phyloP scores from a whole-genome alignment of 1,140 invertebrate species.

The Atopsyche davidsoni region DNA sequence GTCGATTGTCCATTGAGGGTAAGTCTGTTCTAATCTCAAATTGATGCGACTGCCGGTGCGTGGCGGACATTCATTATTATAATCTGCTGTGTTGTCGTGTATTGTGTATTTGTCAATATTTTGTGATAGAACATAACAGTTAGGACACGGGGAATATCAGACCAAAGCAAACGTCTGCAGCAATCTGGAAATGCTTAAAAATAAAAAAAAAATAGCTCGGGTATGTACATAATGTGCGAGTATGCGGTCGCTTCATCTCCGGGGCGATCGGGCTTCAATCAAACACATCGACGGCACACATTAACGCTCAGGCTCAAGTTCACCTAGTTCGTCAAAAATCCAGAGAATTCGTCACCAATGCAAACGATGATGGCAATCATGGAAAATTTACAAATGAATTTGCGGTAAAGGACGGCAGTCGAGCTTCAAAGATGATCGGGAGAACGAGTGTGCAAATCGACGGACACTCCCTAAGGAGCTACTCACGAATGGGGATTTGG shows the following conservation, averaged over 20 bases:
- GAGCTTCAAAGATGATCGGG: conserved; percentile 11
- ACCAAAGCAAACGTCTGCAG: conserved; percentile 20
- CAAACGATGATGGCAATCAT: too few relatives aligned
- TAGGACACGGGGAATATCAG: conserved; percentile 2
- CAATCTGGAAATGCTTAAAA: conserved; percentile 24
- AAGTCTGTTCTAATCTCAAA: neutral
- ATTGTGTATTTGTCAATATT: neutral
- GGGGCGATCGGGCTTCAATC: too few relatives aligned
- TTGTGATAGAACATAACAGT: neutral
- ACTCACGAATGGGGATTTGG: conserved; percentile 48
- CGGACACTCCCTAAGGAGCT: conserved; percentile 21
- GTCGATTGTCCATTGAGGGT: conserved; percentile 16
- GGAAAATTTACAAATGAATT: too few relatives aligned
- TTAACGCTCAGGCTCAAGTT: too few relatives aligned
- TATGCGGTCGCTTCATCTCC: too few relatives aligned
- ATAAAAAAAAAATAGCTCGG: conserved; percentile 15
- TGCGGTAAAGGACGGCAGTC: conserved; percentile 2
- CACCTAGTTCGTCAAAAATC: too few relatives aligned
- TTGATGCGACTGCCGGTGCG: too few relatives aligned
- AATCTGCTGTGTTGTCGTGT: neutral
- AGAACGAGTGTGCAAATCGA: conserved; percentile 7
- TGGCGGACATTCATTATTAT: too few relatives aligned
- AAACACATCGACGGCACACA: conserved; percentile 13
- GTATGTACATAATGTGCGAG: conserved; percentile 14
- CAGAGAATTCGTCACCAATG: too few relatives aligned